Evolutionary conservation across 2,888 invertebrate species (phyloP).

Genomic region (Empis stercorea): DNA sequence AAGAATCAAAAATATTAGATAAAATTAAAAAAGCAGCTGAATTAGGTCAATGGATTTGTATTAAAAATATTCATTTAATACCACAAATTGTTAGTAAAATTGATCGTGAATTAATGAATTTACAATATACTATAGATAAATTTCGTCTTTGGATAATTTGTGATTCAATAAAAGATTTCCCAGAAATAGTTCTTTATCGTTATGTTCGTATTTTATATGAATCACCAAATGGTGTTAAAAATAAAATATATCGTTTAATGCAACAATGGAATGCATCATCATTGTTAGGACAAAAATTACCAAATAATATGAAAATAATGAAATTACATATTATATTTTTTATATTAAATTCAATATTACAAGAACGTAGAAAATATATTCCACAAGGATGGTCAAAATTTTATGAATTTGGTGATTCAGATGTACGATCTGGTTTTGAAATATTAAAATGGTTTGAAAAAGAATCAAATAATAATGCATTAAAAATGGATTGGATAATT

Average conservation of each 20-base stretch:
- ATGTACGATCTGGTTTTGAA: constrained; percentile 61
- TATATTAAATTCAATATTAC: constrained; percentile 78
- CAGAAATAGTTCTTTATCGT: constrained; percentile 58
- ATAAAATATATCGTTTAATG: constrained; percentile 63
- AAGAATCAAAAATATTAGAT: constrained; percentile 49
- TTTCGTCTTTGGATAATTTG: constrained; percentile 79
- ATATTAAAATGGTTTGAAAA: constrained; percentile 34
- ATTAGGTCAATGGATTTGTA: constrained; percentile 60
- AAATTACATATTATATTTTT: constrained; percentile 65
- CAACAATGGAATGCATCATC: constrained; percentile 46
- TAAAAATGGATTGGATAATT: constrained; percentile 50
- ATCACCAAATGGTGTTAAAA: constrained; percentile 75
- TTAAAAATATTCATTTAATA: constrained; percentile 71
- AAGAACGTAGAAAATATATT: constrained; percentile 83
- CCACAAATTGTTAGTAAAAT: constrained; percentile 55
- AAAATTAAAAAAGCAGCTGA: constrained; percentile 45
- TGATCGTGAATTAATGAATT: constrained; percentile 47
- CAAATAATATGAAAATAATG: constrained; percentile 35
- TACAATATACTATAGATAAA: constrained; percentile 38
- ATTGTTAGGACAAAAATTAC: constrained; percentile 14
- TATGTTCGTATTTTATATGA: constrained; percentile 72
- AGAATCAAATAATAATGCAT: constrained; percentile 18
- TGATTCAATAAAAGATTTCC: constrained; percentile 66
- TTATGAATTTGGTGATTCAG: constrained; percentile 78
- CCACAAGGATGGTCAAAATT: constrained; percentile 85